Percentiles rank a stretch among this genome's conserved stretches.
phyloP scores from a whole-genome alignment of 2,888 invertebrate species.

The Agrilus cyanescens region DNA sequence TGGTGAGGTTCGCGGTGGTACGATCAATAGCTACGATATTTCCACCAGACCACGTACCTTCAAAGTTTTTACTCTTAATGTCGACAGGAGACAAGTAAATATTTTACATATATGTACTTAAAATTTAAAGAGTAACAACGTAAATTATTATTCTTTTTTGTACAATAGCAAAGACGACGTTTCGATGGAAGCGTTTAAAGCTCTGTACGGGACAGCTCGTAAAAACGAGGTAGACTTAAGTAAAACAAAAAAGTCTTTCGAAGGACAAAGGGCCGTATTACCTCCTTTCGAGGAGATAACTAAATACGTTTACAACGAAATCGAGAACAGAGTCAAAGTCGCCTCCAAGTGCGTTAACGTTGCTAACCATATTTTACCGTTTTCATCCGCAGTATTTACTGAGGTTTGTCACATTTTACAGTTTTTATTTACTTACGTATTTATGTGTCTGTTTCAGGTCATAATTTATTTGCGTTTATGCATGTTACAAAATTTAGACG shows the following conservation, averaged over 20 bases:
- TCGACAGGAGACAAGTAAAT: conserved; percentile 73
- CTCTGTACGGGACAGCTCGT: conserved; percentile 59
- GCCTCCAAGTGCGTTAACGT: conserved; percentile 47
- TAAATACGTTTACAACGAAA: conserved; percentile 56
- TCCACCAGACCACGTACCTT: conserved; percentile 68
- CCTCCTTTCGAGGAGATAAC: conserved; percentile 67
- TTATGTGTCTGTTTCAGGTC: conserved; percentile 24
- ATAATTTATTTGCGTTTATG: conserved; percentile 71
- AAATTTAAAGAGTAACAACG: not conserved
- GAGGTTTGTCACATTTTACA: conserved; percentile 44
- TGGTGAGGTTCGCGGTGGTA: conserved; percentile 73
- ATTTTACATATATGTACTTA: not conserved
- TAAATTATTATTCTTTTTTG: conserved; percentile 12
- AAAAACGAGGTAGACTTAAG: conserved; percentile 39
- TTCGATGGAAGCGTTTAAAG: conserved; percentile 58
- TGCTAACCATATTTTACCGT: conserved; percentile 59
- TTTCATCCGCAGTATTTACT: conserved; percentile 55
- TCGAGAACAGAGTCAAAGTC: conserved; percentile 48
- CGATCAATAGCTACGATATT: conserved; percentile 73
- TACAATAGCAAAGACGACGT: conserved; percentile 71
- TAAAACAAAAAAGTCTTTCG: conserved; percentile 16
- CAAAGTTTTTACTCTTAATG: conserved; percentile 67
- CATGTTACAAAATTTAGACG: conserved; percentile 51
- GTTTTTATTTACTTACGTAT: conserved; percentile 3
- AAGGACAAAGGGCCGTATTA: conserved; percentile 36